Evolutionary conservation across 2,888 invertebrate genomes (phyloP), one percentile per base, ranked within the genome.

Genomic region (Eupithecia tripunctaria): DNA sequence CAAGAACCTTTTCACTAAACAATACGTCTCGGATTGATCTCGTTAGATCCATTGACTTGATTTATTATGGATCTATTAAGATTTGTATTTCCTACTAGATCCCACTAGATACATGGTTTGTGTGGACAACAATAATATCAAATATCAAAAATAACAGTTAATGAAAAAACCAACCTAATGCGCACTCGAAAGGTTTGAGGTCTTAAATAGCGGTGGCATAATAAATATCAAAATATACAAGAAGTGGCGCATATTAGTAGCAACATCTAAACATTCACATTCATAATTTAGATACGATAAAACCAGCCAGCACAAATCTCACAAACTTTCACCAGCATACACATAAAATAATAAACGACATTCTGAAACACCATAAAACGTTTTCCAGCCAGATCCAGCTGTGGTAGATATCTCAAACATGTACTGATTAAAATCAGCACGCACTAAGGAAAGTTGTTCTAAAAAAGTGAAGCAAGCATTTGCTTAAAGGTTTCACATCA

Each of bases 401-500:
- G 18, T 29, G 12, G 64, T 38, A 36, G 64, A 38, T 64, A 64
- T 73, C 75, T 70, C 47, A 72, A 68, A 72, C 72, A 71, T 71
- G 67, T 73, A 71, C 72, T 72, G 80, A 80, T 80, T 78, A 76
- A 71, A 79, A 81, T 81, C 79, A 60, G 75, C 79, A 77, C 76
- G 77, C 73, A 78, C 72, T 66, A 67, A 70, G 76, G 72, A 79
- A 76, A 76, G 77, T 75, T 75, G 73, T 73, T 76, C 73, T 68
- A 72, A 74, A 79, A 75, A 78, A 74, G 79, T 70, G 71, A 75
- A 74, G 71, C 78, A 80, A 76, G 80, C 67, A 70, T 79, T 78
- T 79, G 70, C 65, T 32, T 63, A 63, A 62, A 36, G 62, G 62
- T 62, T 18, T 29, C n/a, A 18, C 59, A n/a, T 27, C 27, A 10